Evolutionary conservation across 2,888 invertebrate species (phyloP), one percentile per base, ranked within the genome.

Genomic region (Gymnoscelis rufifasciata): DNA sequence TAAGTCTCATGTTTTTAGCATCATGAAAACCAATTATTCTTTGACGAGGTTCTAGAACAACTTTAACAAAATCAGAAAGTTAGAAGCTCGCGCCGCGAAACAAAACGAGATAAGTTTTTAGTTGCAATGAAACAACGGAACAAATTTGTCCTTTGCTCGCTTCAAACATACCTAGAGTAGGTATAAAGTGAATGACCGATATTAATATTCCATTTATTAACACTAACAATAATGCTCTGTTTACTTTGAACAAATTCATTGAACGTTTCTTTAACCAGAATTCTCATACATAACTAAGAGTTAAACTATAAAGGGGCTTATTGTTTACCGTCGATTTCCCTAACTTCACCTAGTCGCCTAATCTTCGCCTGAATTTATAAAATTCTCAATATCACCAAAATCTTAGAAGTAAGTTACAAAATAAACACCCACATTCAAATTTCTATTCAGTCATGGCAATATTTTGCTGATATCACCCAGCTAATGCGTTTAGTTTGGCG

Each of bases 51-150:
- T 49, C 42, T 42, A 48, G 39, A 39, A 48, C 39, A 47, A 42
- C 44, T 50, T 37, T 43, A 38, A 28, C 40, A 45, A 47, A 50
- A 56, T 51, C 47, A 47, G 43, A 47, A 56, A 51, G 40, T 53
- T 52, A 8, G 3, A 26, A 19, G 50, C 56, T 51, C 51, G 45
- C 49, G 50, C 46, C 41, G 43, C 26, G 27, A 38, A 45, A 35
- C 19, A 19, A 35, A 35, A 35, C 33, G 19, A 33, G 33, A 33
- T 19, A 14, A 31, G 14, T 36, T 23, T 23, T 7, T 36, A 23
- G 36, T 36, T 36, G 24, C 36, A 36, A 19, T 24, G 14, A 8
- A 33, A 31, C 11, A 31, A n/a, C n/a, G n/a, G n/a, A n/a, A n/a
- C n/a, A n/a, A n/a, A 8, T 12, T 19, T 19, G 31, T 6, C n/a